Evolutionary conservation across 2,797 vertebrate species (phyloP), one percentile per base, ranked within the genome.

Genomic region (Anas georgica): DNA sequence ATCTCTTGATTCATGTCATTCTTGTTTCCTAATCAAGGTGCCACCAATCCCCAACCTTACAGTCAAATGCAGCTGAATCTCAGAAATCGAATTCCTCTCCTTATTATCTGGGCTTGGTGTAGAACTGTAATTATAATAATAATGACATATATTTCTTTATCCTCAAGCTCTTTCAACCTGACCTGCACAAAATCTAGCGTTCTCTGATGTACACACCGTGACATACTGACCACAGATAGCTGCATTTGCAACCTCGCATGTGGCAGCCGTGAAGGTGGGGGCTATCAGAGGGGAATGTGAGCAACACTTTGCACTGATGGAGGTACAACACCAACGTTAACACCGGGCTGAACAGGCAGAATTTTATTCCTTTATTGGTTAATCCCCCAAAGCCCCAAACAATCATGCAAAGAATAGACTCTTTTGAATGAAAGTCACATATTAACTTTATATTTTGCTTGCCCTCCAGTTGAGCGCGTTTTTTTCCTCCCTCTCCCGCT

Each of bases 371-470:
- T 91, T 78, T 86, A 79, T 91, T 93, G 55, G 41, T 89, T 97
- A 93, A 86, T 90, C 88, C 68, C 48, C 59, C 33, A 90, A 90
- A 93, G 77, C 77, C 83, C 81, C 60, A 56, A 86, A 94, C 77
- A 82, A 86, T 82, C 77, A 58, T 18, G 48, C 43, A 77, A 93
- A 86, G 72, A 93, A 86, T 43, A 72, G 72, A 50, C 50, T 88
- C 75, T 83, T 85, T 85, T 87, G 93, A 94, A 90, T 89, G 58
- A 68, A 93, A 95, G 88, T 96, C 95, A 91, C 81, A 97, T 50
- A 91, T 94, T 90, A 95, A 91, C 83, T 92, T 75, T 28, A 66
- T 80, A 70, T 92, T 93, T 88, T 87, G 25, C 72, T 91, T 78
- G 75, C 37, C 25, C 50, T 72, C n/a, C 17, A 78, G 33, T 37